Percentiles rank a stretch among this genome's conserved stretches.
Conservation (phyloP, 1,140 invertebrate genomes). For the Drosophila equinoxialis region DNA sequence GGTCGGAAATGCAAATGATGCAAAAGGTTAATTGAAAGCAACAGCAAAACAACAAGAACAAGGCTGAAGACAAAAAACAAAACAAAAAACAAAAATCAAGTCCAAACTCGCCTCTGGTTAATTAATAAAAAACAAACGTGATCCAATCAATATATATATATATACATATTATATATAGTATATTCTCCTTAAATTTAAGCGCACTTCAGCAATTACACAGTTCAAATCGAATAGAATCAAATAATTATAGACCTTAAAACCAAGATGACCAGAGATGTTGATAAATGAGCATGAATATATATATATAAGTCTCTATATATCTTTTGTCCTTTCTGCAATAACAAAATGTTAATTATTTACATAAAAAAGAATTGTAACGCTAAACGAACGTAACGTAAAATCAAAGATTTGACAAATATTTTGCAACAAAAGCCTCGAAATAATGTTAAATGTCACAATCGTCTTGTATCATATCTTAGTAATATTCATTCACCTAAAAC, state of each 20-base stretch:
- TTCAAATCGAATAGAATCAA: constrained; percentile 9
- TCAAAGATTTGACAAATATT: constrained; percentile 9
- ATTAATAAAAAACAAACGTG: constrained; percentile 3
- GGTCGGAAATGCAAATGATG: constrained; percentile 66
- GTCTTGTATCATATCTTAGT: constrained; percentile 18
- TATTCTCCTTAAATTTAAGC: background rate
- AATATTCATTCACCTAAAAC: background rate
- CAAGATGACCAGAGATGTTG: background rate
- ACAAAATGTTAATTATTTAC: background rate
- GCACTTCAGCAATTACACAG: constrained; percentile 3
- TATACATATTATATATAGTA: constrained; percentile 1
- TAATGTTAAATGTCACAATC: constrained; percentile 15
- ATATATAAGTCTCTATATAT: background rate
- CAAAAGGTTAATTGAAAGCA: constrained; percentile 19
- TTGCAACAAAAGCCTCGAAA: background rate
- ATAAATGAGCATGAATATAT: constrained; percentile 1
- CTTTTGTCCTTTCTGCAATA: background rate
- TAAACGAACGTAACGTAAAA: constrained; percentile 32
- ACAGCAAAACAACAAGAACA: constrained; percentile 32
- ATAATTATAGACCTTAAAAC: background rate
- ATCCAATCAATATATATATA: constrained; percentile 9
- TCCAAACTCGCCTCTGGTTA: constrained; percentile 8
- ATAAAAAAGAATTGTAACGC: background rate
- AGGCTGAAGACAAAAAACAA: constrained; percentile 31
- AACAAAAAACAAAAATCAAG: constrained; percentile 5